Base-by-base conservation (phyloP, 2,797 vertebrate species). In the Parauchenoglanis punctatus region DNA sequence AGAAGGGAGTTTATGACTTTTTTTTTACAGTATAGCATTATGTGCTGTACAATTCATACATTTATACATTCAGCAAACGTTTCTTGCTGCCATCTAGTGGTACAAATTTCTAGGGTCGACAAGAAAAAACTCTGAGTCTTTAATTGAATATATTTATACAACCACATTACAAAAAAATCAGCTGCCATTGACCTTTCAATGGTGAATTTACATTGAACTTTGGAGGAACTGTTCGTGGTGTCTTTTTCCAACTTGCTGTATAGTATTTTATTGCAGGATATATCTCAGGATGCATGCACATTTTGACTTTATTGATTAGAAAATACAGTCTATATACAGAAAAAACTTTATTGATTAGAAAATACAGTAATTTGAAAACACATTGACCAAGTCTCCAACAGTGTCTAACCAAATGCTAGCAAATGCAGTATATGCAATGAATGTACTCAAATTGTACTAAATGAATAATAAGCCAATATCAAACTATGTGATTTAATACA, bases 171-270 rank as follows among this genome's bases (percentile, higher is more conserved):
- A 35, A 46, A 77, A 17, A 52, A 68, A 44, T 54, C 58, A 90
- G 90, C 87, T 89, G 86, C 86, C 86, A 87, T 83, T 88, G 83
- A 76, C 56, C 67, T 81, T 83, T 2, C 61, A 78, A 10, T 12
- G 11, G 35, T 46, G 31, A 31, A 54, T 23, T 68, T 59, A 46
- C 40, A 40, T 40, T 40, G 40, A 6, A 86, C 8, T 65, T 46
- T 68, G 28, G 15, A 56, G 28, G 15, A 67, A 12, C 8, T 20
- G n/a, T 25, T 44, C 58, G 59, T 25, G 1, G 18, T 59, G 20
- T 15, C 4, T 81, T 81, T 61, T 44, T 25, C 52, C 56, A 40
- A 81, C 35, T 80, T 40, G 18, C 4, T 59, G 5, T 25, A 25
- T 31, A 81, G 31, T 40, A 25, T 61, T 59, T 25, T 81, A 40